A percentile compares a stretch with the other conserved stretches of the same genome.
phyloP scores from a whole-genome alignment of 2,113 vertebrate species.

The Tragelaphus scriptus region DNA sequence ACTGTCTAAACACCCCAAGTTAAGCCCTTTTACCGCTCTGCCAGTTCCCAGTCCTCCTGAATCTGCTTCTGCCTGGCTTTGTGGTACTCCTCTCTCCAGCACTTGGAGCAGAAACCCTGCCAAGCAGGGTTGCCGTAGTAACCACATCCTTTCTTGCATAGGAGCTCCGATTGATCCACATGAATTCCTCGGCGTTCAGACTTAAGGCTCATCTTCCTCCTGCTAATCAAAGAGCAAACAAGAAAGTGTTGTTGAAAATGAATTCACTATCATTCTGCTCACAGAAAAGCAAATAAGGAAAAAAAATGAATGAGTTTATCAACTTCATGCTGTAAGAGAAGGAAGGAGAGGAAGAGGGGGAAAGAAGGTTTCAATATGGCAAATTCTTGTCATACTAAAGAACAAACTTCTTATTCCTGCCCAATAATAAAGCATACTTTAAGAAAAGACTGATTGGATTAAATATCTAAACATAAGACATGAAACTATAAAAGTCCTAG shows the following conservation, averaged over 20 bases:
- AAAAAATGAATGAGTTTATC: neutral
- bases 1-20: neutral
- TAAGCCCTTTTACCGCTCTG: constrained; percentile 86
- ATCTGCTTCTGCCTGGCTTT: constrained; percentile 92
- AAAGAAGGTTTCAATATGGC: neutral
- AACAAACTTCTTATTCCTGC: neutral
- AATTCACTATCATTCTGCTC: neutral
- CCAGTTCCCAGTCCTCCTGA: constrained; percentile 95
- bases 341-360: neutral
- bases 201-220: constrained; percentile 89
- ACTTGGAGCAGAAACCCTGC: constrained; percentile 97
- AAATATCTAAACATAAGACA: neutral
- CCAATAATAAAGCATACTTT: neutral
- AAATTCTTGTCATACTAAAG: neutral
- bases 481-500: neutral
- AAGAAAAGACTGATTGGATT: neutral
- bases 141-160: constrained; percentile 96
- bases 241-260: constrained; percentile 12
- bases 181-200: constrained; percentile 92
- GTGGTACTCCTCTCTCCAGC: constrained; percentile 95
- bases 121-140: constrained; percentile 95
- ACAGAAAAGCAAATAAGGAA: neutral
- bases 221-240: constrained; percentile 49
- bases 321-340: neutral
- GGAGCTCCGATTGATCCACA: constrained; percentile 94